These are phyloP conservation scores for Zelleria hepariella DNA, from an alignment of 2,888 invertebrate species.

Conservation along the genomic window DNA sequence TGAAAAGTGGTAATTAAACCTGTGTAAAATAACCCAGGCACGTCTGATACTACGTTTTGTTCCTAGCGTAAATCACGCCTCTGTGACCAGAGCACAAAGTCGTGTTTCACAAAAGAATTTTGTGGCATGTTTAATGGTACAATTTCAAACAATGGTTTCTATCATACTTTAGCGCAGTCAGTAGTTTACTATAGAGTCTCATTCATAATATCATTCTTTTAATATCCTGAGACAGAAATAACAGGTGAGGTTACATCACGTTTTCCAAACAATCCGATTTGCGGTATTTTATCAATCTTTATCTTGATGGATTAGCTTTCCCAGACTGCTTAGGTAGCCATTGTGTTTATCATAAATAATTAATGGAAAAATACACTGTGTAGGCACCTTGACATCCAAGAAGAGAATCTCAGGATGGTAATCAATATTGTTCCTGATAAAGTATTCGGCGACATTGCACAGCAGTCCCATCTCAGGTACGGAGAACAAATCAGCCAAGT, in stretches of 20 bases:
- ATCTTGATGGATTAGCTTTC: neutral
- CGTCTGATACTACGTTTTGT: too few species aligned
- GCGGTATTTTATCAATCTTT: neutral
- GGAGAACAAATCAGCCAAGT: slow-evolving; percentile 96
- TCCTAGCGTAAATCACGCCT: too few species aligned
- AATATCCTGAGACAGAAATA: too few species aligned
- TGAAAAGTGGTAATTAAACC: too few species aligned
- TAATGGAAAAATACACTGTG: neutral
- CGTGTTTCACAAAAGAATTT: too few species aligned
- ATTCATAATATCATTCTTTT: too few species aligned
- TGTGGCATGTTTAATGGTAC: too few species aligned
- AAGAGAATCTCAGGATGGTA: slow-evolving; percentile 97
- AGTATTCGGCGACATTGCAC: slow-evolving; percentile 95
- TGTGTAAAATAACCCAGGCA: too few species aligned
- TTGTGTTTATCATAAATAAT: neutral
- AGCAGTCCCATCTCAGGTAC: slow-evolving; percentile 96
- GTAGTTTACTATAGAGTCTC: too few species aligned
- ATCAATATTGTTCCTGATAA: slow-evolving; percentile 88
- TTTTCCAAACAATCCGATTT: neutral
- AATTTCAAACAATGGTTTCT: too few species aligned
- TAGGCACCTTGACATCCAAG: slow-evolving; percentile 89
- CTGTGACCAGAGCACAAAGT: too few species aligned
- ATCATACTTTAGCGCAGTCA: too few species aligned
- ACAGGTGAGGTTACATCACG: neutral
- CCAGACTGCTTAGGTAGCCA: slow-evolving; percentile 3